Evolutionary conservation across 2,113 vertebrate species (phyloP).

Genomic region (Thymallus thymallus): DNA sequence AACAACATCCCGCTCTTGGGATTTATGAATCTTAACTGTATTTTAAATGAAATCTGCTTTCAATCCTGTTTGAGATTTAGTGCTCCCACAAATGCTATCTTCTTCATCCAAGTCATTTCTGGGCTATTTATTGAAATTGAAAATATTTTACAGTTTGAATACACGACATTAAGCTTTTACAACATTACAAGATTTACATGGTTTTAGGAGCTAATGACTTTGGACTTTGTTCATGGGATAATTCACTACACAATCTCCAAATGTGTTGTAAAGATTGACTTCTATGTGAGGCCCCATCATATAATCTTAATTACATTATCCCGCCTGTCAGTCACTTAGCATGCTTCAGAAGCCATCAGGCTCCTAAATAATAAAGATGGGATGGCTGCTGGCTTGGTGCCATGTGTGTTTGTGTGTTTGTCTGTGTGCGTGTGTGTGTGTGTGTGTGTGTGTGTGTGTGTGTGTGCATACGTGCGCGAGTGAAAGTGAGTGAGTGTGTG

Average conservation of each 20-base stretch:
- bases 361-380: background rate
- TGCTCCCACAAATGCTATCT: too few species aligned
- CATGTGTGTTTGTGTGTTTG: background rate
- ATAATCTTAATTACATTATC: slow-evolving; percentile 47
- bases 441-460: background rate
- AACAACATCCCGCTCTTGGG: slow-evolving; percentile 7
- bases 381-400: background rate
- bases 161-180: too few species aligned
- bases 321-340: slow-evolving; percentile 63
- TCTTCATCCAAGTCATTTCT: background rate
- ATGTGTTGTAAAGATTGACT: background rate
- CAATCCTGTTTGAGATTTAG: slow-evolving; percentile 3
- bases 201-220: too few species aligned
- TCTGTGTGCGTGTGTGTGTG: background rate
- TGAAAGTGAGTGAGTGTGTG: too few species aligned
- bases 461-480: too few species aligned
- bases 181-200: too few species aligned
- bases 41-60: slow-evolving; percentile 1
- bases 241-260: background rate
- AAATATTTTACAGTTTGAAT: too few species aligned
- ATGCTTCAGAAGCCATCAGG: background rate
- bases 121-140: too few species aligned
- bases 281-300: background rate
- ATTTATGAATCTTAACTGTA: slow-evolving; percentile 32
- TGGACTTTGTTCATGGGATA: background rate